A percentile compares a stretch with the other conserved stretches of the same genome.
Evolutionary conservation across 2,888 invertebrate genomes (phyloP).

Genomic region (Tholera decimalis): DNA sequence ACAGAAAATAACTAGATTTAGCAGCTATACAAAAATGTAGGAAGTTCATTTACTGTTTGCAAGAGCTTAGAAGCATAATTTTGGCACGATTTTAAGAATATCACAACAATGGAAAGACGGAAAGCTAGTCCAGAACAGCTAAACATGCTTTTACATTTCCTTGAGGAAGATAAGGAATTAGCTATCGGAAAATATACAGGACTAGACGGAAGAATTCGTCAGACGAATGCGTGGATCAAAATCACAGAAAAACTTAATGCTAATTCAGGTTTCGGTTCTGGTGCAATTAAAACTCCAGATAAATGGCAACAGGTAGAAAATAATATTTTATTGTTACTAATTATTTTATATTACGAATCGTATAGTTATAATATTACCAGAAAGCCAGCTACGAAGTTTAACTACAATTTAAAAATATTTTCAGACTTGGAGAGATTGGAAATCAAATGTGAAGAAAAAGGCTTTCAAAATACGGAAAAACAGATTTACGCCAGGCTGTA

Average conservation of each 20-base stretch:
- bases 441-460: slow-evolving; percentile 83
- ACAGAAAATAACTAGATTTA: slow-evolving; percentile 31
- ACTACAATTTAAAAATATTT: slow-evolving; percentile 8
- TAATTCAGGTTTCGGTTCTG: slow-evolving; percentile 81
- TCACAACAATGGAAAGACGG: slow-evolving; percentile 71
- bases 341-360: background rate
- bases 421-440: slow-evolving; percentile 83
- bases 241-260: slow-evolving; percentile 82
- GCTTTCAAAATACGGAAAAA: slow-evolving; percentile 81
- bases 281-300: slow-evolving; percentile 82
- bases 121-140: slow-evolving; percentile 83
- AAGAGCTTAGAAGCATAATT: slow-evolving; percentile 12
- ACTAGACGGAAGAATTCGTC: slow-evolving; percentile 77
- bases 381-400: background rate
- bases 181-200: slow-evolving; percentile 80
- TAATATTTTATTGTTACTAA: background rate
- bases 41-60: slow-evolving; percentile 7
- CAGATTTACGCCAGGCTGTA: slow-evolving; percentile 78
- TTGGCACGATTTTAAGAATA: slow-evolving; percentile 6
- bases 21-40: background rate
- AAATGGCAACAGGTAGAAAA: slow-evolving; percentile 80
- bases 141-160: slow-evolving; percentile 79
- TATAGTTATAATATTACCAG: background rate
- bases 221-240: slow-evolving; percentile 82
- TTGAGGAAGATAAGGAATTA: slow-evolving; percentile 80